These are phyloP conservation scores for Bombus waltoni DNA, from an alignment of 1,140 invertebrate genomes.

Conservation along the genomic window DNA sequence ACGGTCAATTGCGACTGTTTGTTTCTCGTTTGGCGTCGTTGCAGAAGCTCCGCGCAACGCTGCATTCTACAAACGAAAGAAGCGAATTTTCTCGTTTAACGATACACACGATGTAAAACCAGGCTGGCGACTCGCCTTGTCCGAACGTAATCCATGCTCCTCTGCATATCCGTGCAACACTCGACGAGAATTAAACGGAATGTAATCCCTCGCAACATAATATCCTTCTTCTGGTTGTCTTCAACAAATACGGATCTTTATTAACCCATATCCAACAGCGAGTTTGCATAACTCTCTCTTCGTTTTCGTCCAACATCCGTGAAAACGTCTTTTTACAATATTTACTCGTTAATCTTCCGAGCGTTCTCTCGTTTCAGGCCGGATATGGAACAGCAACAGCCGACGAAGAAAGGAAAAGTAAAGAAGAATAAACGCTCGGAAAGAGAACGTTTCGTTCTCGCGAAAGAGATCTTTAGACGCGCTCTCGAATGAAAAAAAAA, in stretches of 20 bases:
- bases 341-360: slow-evolving; percentile 5
- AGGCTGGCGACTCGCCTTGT: background rate
- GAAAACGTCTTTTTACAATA: slow-evolving; percentile 10
- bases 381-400: background rate
- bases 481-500: background rate
- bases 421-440: background rate
- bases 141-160: background rate
- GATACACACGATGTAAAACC: background rate
- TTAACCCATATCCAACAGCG: slow-evolving; percentile 11
- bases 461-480: background rate
- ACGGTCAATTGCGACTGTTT: slow-evolving; percentile 39
- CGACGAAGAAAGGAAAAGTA: background rate
- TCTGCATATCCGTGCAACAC: background rate
- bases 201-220: too few species aligned
- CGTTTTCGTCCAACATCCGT: background rate
- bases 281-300: background rate
- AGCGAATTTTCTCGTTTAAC: background rate
- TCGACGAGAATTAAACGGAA: background rate
- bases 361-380: background rate
- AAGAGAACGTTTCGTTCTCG: background rate
- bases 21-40: slow-evolving; percentile 45
- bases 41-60: slow-evolving; percentile 4
- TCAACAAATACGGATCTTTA: slow-evolving; percentile 6
- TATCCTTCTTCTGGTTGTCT: background rate
- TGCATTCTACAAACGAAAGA: slow-evolving; percentile 11